Conservation (phyloP, 1,140 invertebrate species). For the Pseudomyrmex gracilis region DNA sequence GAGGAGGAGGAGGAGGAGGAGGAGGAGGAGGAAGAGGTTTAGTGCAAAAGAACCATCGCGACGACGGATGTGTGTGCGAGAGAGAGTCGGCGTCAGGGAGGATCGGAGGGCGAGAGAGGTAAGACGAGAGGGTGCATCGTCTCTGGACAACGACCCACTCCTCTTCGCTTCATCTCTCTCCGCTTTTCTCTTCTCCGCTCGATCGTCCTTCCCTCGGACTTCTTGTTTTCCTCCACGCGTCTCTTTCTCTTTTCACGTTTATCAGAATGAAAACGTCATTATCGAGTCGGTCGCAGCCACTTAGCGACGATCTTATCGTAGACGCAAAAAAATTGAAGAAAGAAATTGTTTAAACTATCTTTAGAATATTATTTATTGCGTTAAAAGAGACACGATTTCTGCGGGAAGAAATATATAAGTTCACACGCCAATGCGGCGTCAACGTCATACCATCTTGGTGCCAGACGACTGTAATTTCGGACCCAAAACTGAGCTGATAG, state of each 20-base stretch:
- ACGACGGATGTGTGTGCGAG: background rate
- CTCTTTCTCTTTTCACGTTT: slow-evolving; percentile 55
- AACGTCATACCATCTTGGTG: slow-evolving; percentile 12
- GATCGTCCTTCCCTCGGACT: slow-evolving; percentile 3
- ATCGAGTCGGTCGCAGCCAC: slow-evolving; percentile 70
- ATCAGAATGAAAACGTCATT: slow-evolving; percentile 80
- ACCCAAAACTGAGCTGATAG: background rate
- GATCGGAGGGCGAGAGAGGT: slow-evolving; percentile 23
- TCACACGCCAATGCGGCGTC: slow-evolving; percentile 68
- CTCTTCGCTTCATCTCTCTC: slow-evolving; percentile 44
- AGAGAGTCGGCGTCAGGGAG: background rate
- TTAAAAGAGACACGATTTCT: too few species aligned
- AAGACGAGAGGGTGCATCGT: slow-evolving; percentile 51
- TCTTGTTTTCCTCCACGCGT: slow-evolving; percentile 43
- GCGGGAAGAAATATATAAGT: background rate
- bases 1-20: slow-evolving; percentile 43
- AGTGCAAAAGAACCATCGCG: slow-evolving; percentile 45
- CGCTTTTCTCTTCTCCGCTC: slow-evolving; percentile 50
- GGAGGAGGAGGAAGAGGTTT: slow-evolving; percentile 38
- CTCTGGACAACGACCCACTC: slow-evolving; percentile 62
- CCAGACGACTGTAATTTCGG: slow-evolving; percentile 53
- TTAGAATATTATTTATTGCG: too few species aligned
- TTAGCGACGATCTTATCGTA: slow-evolving; percentile 69
- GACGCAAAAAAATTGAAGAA: slow-evolving; percentile 1
- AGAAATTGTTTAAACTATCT: background rate